Conservation (phyloP, 1,140 invertebrate genomes). For the Mycetomoellerius zeteki region DNA sequence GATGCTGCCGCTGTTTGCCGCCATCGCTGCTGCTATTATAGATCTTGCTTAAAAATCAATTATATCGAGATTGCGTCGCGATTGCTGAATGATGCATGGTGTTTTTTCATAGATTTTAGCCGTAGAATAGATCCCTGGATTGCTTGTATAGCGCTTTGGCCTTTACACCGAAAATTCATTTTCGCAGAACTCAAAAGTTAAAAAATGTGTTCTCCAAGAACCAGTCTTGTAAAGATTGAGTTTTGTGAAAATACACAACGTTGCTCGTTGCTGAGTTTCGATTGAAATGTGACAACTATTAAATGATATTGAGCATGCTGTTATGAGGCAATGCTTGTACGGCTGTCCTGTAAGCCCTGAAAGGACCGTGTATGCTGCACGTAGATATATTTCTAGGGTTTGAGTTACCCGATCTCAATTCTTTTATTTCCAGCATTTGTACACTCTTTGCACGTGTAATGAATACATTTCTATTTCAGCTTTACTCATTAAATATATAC, state of each 20-base stretch:
- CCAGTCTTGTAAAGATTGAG: background rate
- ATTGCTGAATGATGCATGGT: slow-evolving; percentile 66
- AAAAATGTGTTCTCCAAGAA: background rate
- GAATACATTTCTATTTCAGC: slow-evolving; percentile 36
- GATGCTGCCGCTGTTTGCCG: background rate
- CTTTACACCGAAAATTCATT: background rate
- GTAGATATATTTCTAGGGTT: slow-evolving; percentile 6
- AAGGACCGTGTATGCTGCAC: background rate
- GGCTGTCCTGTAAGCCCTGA: background rate
- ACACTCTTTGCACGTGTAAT: slow-evolving; percentile 41
- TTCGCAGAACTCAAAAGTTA: slow-evolving; percentile 15
- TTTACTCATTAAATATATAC: background rate
- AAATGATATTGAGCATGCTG: slow-evolving; percentile 7
- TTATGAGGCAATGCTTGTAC: slow-evolving; percentile 8
- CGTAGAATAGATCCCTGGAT: background rate
- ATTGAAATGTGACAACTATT: slow-evolving; percentile 2
- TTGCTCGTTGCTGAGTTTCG: slow-evolving; percentile 19
- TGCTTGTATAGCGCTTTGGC: slow-evolving; percentile 19
- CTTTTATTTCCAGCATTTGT: slow-evolving; percentile 23
- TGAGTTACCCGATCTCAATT: slow-evolving; percentile 10
- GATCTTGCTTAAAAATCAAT: slow-evolving; percentile 31
- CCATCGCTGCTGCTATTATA: slow-evolving; percentile 17
- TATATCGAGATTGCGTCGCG: slow-evolving; percentile 28
- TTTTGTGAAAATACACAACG: background rate
- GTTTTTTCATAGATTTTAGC: slow-evolving; percentile 4